Conservation (phyloP, 2,797 vertebrate species). For the Buceros bicornis region DNA sequence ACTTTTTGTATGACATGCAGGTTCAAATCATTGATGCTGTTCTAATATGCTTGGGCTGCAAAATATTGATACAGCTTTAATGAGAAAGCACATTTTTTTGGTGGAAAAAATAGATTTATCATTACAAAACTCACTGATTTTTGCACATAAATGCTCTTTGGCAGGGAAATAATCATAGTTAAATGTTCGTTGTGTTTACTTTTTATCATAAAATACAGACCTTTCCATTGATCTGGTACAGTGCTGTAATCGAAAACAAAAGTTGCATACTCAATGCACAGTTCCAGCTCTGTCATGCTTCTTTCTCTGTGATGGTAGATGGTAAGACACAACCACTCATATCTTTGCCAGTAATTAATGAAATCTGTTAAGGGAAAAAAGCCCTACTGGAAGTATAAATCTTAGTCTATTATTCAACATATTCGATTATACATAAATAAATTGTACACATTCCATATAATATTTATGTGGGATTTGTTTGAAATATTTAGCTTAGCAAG, state of each 20-base stretch:
- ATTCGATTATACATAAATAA: background rate
- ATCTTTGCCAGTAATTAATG: background rate
- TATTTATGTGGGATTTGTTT: background rate
- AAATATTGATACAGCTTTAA: constrained; percentile 1
- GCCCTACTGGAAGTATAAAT: background rate
- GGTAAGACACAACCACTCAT: background rate
- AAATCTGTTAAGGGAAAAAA: background rate
- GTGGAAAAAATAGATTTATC: background rate
- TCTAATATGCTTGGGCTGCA: background rate
- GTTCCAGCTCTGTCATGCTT: background rate
- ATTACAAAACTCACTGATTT: background rate
- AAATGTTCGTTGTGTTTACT: background rate
- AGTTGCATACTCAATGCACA: background rate
- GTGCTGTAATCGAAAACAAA: constrained; percentile 34
- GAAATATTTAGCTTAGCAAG: background rate
- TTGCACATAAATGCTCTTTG: background rate
- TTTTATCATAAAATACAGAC: constrained; percentile 16
- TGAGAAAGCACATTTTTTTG: background rate
- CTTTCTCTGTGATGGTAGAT: background rate
- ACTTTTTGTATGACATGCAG: constrained; percentile 20
- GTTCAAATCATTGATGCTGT: constrained; percentile 49
- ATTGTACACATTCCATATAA: background rate
- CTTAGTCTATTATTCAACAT: background rate
- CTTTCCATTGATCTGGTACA: constrained; percentile 22
- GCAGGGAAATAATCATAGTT: background rate